Base-by-base conservation (phyloP, 2,797 vertebrate species). In the Xerus rutilus region DNA sequence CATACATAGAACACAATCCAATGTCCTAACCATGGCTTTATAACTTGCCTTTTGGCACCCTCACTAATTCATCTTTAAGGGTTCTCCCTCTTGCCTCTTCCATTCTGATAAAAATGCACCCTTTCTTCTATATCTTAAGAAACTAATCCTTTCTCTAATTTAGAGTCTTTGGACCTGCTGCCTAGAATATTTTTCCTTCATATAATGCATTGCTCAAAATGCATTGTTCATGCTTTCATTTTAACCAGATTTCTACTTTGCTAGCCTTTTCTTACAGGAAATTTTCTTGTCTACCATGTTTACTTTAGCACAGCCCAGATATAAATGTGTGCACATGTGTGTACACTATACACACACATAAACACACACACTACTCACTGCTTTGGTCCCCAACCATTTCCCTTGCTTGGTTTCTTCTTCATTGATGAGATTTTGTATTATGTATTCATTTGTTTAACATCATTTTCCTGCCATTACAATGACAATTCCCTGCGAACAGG, bases 221-320 rank as follows among this genome's bases (percentile, higher is more conserved):
- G 6, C 5, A 20, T 57, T 5, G 54, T 57, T 57, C 7, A n/a
- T 21, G 30, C 12, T 15, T 11, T 57, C 7, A 39, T 81, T 84
- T 94, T 92, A 74, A 69, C 84, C 49, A 70, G 23, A 87, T 72
- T 93, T 78, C 17, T 82, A 25, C n/a, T 45, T 76, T 79, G 67
- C 30, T 57, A 74, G 30, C 17, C 5, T 4, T 72, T 95, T 3
- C 5, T 69, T 49, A 9, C 7, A 43, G 7, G 20, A 74, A 11
- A n/a, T 4, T 86, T 57, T 91, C 13, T 64, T 84, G 25, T 69
- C 18, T 23, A 47, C 15, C 3, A 5, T 74, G 2, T 57, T 43
- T 93, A 10, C 43, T 47, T 90, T 35, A 92, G 35, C 10, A 45
- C 8, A 8, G 35, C 10, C 35, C 8, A 8, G 6, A 5, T 6